Conservation (phyloP, 2,113 vertebrate species). For the Macquaria ambigua region DNA sequence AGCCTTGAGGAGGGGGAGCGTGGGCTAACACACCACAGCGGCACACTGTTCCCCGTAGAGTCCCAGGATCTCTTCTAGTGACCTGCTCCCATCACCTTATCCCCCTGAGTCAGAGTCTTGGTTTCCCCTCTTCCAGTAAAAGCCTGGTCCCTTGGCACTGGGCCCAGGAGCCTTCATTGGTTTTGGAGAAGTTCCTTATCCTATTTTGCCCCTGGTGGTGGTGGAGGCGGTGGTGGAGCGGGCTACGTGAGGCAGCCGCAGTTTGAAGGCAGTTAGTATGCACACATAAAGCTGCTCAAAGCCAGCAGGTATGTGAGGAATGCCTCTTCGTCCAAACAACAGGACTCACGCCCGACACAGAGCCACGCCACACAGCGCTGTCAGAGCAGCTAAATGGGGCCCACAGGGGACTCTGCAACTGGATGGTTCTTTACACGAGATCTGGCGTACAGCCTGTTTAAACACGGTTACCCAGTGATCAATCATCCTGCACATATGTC, state of each 20-base stretch:
- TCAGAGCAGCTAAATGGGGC: slow-evolving; percentile 65
- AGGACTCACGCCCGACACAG: slow-evolving; percentile 70
- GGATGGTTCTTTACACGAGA: slow-evolving; percentile 32
- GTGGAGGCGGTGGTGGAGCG: slow-evolving; percentile 40
- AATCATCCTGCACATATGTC: not conserved
- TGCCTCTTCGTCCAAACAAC: slow-evolving; percentile 82
- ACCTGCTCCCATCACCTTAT: slow-evolving; percentile 67
- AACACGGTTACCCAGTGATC: not conserved
- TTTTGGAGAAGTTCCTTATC: slow-evolving; percentile 68
- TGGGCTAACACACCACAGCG: slow-evolving; percentile 43
- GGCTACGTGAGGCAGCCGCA: slow-evolving; percentile 61
- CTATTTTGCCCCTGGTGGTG: slow-evolving; percentile 67
- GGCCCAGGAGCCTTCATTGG: slow-evolving; percentile 53
- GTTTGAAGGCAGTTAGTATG: slow-evolving; percentile 74
- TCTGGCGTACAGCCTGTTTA: slow-evolving; percentile 26
- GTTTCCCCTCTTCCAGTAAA: slow-evolving; percentile 63
- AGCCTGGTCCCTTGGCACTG: slow-evolving; percentile 47
- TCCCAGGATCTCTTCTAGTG: slow-evolving; percentile 49
- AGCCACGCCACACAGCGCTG: slow-evolving; percentile 61
- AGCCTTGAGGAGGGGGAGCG: slow-evolving; percentile 31
- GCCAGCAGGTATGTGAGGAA: slow-evolving; percentile 85
- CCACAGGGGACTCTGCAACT: slow-evolving; percentile 55
- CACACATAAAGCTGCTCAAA: slow-evolving; percentile 79
- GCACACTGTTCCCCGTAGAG: slow-evolving; percentile 33
- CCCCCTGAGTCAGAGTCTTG: slow-evolving; percentile 45